phyloP scores from a whole-genome alignment of 2,113 vertebrate species.

The Ginglymostoma cirratum region DNA sequence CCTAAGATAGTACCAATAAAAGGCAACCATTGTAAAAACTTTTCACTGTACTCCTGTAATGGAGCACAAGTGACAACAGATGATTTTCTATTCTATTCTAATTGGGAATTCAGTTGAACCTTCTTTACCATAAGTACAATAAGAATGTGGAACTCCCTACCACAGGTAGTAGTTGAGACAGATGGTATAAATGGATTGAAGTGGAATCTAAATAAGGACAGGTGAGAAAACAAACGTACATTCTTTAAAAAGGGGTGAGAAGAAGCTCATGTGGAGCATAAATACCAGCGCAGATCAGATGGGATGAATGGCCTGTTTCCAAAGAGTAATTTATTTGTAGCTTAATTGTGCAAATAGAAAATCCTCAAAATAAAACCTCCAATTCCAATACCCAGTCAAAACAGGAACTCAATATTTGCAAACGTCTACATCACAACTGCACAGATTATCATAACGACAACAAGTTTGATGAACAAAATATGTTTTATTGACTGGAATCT shows the following conservation, averaged over 20 bases:
- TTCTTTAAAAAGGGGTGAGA: background rate
- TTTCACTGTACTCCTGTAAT: too few species aligned
- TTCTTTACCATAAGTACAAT: background rate
- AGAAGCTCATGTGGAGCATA: background rate
- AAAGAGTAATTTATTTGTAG: background rate
- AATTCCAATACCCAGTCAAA: background rate
- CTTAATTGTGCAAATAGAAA: background rate
- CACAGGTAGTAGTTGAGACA: background rate
- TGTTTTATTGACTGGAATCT: background rate
- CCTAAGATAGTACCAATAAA: too few species aligned
- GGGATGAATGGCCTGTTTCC: background rate
- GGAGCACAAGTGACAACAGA: too few species aligned
- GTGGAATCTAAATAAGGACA: background rate
- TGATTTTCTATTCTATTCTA: background rate
- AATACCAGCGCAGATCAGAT: background rate
- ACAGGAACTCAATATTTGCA: background rate
- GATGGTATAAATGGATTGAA: background rate
- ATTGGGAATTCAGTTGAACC: background rate
- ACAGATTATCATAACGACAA: background rate
- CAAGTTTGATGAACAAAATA: background rate
- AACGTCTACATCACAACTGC: background rate
- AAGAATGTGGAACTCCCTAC: background rate
- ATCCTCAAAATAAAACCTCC: background rate
- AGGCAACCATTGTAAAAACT: too few species aligned
- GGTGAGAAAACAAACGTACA: background rate